Evolutionary conservation across 2,888 invertebrate genomes (phyloP).

Genomic region (Eremobia ochroleuca): DNA sequence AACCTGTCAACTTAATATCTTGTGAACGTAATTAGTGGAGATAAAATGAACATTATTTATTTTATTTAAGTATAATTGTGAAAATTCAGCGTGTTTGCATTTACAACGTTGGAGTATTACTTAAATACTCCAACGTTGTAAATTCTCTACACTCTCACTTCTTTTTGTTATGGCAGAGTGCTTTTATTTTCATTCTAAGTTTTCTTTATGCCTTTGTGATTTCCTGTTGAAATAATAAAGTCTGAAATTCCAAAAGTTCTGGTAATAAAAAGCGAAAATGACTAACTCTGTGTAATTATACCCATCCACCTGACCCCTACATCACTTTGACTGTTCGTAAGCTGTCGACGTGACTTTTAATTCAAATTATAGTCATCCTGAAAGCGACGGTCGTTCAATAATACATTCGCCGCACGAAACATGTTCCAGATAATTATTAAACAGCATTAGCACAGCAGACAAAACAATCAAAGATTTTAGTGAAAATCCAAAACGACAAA

Average conservation of each 20-base stretch:
- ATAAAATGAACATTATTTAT: not conserved
- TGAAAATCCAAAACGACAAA: conserved; percentile 43
- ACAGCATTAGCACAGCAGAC: conserved; percentile 86
- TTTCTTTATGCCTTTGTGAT: not conserved
- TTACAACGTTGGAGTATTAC: too few species aligned
- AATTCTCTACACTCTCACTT: not conserved
- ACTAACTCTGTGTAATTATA: conserved; percentile 39
- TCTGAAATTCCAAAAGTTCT: conserved; percentile 7
- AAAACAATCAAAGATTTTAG: conserved; percentile 82
- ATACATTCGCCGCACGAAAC: conserved; percentile 81
- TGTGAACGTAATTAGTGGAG: not conserved
- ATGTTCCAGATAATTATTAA: conserved; percentile 87
- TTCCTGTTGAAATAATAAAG: not conserved
- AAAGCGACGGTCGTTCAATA: conserved; percentile 78
- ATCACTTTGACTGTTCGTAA: conserved; percentile 44
- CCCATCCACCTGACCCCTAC: conserved; percentile 38
- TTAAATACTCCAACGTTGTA: not conserved
- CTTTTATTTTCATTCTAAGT: not conserved
- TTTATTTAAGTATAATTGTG: not conserved
- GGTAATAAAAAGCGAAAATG: conserved; percentile 27
- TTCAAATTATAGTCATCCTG: conserved; percentile 81
- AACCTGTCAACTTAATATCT: not conserved
- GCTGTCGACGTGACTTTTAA: conserved; percentile 77
- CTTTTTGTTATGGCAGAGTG: not conserved
- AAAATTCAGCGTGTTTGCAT: not conserved